These are phyloP conservation scores for Alaudala cheleensis DNA, from an alignment of 2,113 vertebrate genomes.

Conservation along the genomic window DNA sequence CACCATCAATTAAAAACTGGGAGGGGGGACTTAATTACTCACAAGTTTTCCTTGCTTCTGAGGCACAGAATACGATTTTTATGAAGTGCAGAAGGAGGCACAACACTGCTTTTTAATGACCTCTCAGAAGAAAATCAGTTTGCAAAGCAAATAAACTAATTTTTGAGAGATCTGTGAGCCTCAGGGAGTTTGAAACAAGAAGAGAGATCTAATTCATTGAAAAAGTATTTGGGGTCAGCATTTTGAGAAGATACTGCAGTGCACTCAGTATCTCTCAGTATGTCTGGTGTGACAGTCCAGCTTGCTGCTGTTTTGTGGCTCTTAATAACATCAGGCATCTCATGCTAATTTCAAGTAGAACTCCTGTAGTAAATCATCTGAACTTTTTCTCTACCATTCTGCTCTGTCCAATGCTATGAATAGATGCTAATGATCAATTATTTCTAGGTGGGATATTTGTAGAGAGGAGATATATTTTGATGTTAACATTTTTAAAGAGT, in stretches of 20 bases:
- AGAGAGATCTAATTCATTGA: background rate
- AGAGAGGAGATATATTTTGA: background rate
- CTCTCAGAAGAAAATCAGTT: slow-evolving; percentile 35
- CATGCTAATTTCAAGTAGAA: background rate
- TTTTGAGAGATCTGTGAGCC: slow-evolving; percentile 17
- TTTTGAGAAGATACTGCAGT: background rate
- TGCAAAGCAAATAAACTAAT: slow-evolving; percentile 24
- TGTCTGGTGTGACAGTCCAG: background rate
- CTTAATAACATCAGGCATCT: background rate
- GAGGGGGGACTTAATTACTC: slow-evolving; percentile 26
- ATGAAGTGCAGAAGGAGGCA: background rate
- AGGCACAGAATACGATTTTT: background rate
- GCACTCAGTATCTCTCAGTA: background rate
- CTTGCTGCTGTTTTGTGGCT: background rate
- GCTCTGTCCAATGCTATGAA: background rate
- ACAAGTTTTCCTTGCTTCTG: slow-evolving; percentile 40
- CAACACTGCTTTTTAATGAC: slow-evolving; percentile 33
- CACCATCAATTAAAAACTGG: slow-evolving; percentile 40
- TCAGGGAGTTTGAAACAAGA: background rate
- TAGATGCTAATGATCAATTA: background rate
- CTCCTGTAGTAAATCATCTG: background rate
- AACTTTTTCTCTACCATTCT: background rate
- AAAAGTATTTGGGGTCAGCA: background rate
- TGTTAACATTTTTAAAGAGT: slow-evolving; percentile 11
- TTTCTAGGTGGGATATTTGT: background rate